phyloP scores from a whole-genome alignment of 2,113 vertebrate genomes.

The Cyprinodon variegatus region DNA sequence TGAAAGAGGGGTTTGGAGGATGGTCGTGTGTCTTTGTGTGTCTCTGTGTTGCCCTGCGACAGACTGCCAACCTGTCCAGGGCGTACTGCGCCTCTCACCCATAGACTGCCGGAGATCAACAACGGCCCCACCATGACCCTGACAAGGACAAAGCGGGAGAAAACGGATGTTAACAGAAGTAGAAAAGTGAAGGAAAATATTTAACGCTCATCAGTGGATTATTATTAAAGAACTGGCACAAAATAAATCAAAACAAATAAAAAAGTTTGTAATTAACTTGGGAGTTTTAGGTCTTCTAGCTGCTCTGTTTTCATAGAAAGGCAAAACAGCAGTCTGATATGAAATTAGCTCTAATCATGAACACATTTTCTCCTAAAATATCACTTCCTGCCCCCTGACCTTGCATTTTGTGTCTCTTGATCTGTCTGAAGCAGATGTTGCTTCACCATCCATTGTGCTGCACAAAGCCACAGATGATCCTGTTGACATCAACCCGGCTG shows the following conservation, averaged over 20 bases:
- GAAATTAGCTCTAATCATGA: conserved; percentile 43
- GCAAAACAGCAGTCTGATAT: conserved; percentile 1
- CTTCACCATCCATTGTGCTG: conserved; percentile 28
- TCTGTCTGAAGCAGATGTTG: conserved; percentile 17
- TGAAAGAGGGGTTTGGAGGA: too few relatives aligned
- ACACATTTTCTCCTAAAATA: conserved; percentile 44
- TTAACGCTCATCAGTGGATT: background rate
- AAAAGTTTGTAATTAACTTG: background rate
- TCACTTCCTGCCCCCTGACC: conserved; percentile 34
- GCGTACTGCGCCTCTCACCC: too few relatives aligned
- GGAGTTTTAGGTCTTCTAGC: background rate
- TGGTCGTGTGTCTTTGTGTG: too few relatives aligned
- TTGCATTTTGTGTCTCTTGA: conserved; percentile 10
- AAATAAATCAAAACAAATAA: background rate
- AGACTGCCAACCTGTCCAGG: too few relatives aligned
- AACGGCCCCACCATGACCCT: background rate
- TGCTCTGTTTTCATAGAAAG: background rate
- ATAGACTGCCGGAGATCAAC: too few relatives aligned
- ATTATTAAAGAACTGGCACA: background rate
- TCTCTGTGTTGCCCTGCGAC: too few relatives aligned
- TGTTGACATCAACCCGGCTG: conserved; percentile 39
- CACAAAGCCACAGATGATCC: conserved; percentile 48
- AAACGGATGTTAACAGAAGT: background rate
- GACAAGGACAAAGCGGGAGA: background rate
- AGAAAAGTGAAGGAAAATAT: background rate